phyloP scores from a whole-genome alignment of 53 echinoderm and acorn worm species.

The Mesocentrotus franciscanus region DNA sequence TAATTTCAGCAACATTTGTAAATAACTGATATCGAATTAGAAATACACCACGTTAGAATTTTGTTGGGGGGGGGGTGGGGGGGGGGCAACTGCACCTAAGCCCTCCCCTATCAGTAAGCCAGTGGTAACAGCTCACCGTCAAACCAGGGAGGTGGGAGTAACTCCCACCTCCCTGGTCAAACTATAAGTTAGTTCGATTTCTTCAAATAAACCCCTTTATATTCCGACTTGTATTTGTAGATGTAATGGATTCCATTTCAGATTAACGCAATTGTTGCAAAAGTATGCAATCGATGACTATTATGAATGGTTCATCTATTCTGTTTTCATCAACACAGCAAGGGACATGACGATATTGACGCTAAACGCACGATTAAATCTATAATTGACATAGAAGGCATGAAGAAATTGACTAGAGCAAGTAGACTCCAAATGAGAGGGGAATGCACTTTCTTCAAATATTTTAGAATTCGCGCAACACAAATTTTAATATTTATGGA shows the following conservation, averaged over 20 bases:
- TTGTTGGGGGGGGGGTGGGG: no score
- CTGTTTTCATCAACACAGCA: neutral
- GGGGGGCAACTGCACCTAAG: no score
- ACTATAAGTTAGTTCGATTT: neutral
- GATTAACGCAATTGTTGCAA: neutral
- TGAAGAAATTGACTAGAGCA: neutral
- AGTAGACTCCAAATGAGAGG: neutral
- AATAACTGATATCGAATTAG: no score
- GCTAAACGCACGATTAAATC: conserved; percentile 21
- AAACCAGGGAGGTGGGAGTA: no score
- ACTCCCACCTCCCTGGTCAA: no score
- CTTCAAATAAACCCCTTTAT: neutral
- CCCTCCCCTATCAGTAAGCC: no score
- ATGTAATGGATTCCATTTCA: conserved; percentile 11
- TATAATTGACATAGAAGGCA: neutral
- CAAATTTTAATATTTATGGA: neutral
- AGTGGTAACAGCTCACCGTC: no score
- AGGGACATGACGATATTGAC: neutral
- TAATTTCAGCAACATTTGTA: no score
- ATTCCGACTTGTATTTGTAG: neutral
- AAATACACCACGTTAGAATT: no score
- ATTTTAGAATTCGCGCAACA: neutral
- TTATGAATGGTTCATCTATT: conserved; percentile 35
- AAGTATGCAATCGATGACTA: neutral
- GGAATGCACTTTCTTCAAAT: neutral